phyloP scores from a whole-genome alignment of 2,888 invertebrate genomes.

The Vanessa cardui region DNA sequence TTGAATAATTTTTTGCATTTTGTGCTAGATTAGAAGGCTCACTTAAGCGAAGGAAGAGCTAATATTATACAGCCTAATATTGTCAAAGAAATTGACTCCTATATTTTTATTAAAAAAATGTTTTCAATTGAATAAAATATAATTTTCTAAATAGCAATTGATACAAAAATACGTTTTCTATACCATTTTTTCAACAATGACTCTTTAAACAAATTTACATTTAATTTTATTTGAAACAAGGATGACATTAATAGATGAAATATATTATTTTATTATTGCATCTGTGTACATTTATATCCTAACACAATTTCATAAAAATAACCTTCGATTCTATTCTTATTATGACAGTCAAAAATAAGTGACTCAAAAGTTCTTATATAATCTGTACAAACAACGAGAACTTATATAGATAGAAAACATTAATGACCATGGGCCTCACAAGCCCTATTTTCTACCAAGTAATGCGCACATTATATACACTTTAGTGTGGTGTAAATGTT shows the following conservation, averaged over 20 bases:
- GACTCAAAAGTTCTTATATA: background rate
- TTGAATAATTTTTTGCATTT: constrained; percentile 56
- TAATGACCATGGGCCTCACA: background rate
- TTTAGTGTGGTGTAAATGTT: background rate
- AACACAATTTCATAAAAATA: constrained; percentile 14
- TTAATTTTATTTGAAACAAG: background rate
- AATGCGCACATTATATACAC: background rate
- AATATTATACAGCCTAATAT: constrained; percentile 40
- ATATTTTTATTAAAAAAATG: constrained; percentile 12
- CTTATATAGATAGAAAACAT: constrained; percentile 1
- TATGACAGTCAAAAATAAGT: constrained; percentile 29
- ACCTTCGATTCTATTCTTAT: background rate
- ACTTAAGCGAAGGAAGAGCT: constrained; percentile 33
- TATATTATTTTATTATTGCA: background rate
- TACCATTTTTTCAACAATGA: constrained; percentile 2
- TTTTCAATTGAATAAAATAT: constrained; percentile 10
- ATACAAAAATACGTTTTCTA: constrained; percentile 20
- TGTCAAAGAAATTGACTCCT: constrained; percentile 42
- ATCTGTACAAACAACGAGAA: background rate
- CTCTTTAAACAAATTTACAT: background rate
- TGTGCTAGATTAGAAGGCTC: constrained; percentile 52
- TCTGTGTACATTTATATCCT: background rate
- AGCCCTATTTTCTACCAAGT: background rate
- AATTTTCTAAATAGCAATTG: constrained; percentile 11
- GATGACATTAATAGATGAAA: background rate